Percentiles rank a stretch among this genome's conserved stretches.
phyloP scores from a whole-genome alignment of 2,797 vertebrate genomes.

The Emydoidea blandingii region DNA sequence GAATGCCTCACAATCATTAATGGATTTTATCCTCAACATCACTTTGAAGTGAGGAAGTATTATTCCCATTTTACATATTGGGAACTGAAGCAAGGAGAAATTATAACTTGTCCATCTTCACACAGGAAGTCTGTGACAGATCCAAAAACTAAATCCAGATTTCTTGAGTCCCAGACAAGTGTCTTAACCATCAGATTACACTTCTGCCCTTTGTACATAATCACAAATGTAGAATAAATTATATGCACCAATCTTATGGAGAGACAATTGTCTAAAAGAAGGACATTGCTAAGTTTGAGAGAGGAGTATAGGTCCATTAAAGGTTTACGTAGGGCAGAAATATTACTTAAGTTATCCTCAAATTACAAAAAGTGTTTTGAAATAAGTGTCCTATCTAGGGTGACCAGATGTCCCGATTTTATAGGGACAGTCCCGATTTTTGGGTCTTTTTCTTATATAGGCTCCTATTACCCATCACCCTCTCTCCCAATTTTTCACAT shows the following conservation, averaged over 20 bases:
- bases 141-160: background rate
- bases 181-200: background rate
- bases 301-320: constrained; percentile 65
- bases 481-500: no score
- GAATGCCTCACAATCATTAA: background rate
- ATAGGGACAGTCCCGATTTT: no score
- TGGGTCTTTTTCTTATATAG: no score
- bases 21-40: background rate
- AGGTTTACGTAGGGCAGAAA: constrained; percentile 67
- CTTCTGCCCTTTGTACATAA: background rate
- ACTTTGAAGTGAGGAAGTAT: background rate
- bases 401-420: no score
- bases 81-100: background rate
- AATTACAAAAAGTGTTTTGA: constrained; percentile 76
- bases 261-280: background rate
- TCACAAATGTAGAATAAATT: background rate
- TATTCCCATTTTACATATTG: background rate
- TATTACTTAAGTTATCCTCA: constrained; percentile 69
- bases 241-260: background rate
- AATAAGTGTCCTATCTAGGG: constrained; percentile 52
- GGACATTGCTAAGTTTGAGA: constrained; percentile 40
- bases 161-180: background rate
- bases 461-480: no score
- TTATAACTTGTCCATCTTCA: background rate
- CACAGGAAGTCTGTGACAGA: background rate